Percentiles rank a stretch among this genome's conserved stretches.
phyloP scores from a whole-genome alignment of 2,113 vertebrate species.

The Paradoxurus hermaphroditus region DNA sequence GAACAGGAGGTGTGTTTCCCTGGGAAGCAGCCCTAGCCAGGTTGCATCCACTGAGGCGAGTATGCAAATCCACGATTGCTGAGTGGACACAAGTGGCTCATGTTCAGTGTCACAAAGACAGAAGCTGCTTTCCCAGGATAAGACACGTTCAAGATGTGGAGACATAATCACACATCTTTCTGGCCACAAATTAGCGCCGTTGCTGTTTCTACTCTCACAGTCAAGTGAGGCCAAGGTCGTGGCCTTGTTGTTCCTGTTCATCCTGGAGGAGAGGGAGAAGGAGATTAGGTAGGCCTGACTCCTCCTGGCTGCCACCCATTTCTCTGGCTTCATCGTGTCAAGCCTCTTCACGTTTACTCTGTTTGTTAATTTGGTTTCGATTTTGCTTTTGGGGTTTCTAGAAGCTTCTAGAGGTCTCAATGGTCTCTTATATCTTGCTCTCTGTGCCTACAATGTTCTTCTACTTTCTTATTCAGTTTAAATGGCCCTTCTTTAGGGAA shows the following conservation, averaged over 20 bases:
- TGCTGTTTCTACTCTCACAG: not conserved
- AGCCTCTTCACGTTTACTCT: not conserved
- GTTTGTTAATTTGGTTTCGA: not conserved
- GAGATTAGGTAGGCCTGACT: not conserved
- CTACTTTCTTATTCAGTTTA: not conserved
- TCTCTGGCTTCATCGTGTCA: not conserved
- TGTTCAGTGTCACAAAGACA: not conserved
- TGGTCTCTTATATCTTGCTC: not conserved
- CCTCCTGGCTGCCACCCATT: not conserved
- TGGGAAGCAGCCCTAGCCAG: not conserved
- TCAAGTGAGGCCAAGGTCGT: not conserved
- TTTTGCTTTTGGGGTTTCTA: constrained; percentile 5
- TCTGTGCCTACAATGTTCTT: not conserved
- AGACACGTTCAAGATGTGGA: not conserved
- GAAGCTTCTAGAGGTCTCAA: not conserved
- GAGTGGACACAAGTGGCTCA: not conserved
- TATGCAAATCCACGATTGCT: not conserved
- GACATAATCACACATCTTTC: not conserved
- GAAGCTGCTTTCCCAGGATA: not conserved
- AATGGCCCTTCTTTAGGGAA: not conserved
- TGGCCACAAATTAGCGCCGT: not conserved
- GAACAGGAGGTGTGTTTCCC: not conserved
- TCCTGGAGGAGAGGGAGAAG: not conserved
- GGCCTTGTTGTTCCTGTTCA: not conserved
- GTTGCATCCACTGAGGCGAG: not conserved